Base-by-base conservation (phyloP, 1,140 invertebrate species). In the Mamestra configurata region DNA sequence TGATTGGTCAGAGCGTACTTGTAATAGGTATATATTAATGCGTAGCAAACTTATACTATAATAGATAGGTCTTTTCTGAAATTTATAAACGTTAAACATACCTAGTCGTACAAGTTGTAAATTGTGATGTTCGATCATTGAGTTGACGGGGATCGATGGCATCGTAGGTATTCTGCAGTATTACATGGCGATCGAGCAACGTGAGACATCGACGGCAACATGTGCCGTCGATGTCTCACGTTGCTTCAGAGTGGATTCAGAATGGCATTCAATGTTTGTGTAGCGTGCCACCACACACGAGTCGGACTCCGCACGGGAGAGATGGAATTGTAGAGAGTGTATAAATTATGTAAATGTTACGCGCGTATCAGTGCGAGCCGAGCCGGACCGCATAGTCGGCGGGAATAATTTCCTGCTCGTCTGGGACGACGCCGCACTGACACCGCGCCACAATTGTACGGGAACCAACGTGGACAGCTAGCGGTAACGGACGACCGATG, bases 31-130 rank as follows among this genome's bases (percentile, higher is more conserved):
- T 75, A 75, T 73, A 73, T 79, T 82, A 81, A 82, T 55, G 71
- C 43, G 80, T 82, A 82, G 80, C 24, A 59, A 79, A 82, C 72
- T 80, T 79, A 71, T 79, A 79, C 66, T 59, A 80, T 83, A 68
- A 89, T 93, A 94, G 93, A 94, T 94, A 94, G 93, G 91, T 83
- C 85, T 93, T 93, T 92, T 93, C 93, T 92, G 89, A 94, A 94
- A 93, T 94, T 93, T 93, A 93, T 94, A 89, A 93, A 93, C 86
- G 93, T 94, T 93, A 90, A 88, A 86, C 79, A 88, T 90, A 90
- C 80, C 84, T 93, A 90, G 90, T 91, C 87, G 85, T 90, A 88
- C 84, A 83, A 84, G 87, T 88, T 87, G 82, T 86, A 77, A 81
- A 86, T 80, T 79, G 79, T 71, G 70, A 78, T 81, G 61, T 78